Base-by-base conservation (phyloP, 2,888 invertebrate genomes). In the Platycnemis pennipes region DNA sequence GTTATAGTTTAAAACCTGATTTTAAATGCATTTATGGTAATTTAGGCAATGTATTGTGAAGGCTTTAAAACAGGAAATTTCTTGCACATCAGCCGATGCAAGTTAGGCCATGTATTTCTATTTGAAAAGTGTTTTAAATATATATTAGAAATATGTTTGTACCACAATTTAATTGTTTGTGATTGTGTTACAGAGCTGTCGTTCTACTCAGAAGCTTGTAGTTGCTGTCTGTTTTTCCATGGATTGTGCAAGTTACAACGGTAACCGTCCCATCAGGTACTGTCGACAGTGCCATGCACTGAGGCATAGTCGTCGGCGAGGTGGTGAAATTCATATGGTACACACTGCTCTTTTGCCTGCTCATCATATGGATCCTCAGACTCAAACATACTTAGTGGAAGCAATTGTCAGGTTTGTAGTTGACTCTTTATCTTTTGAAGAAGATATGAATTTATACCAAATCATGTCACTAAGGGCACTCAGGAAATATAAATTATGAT, bases 221-320 rank as follows among this genome's bases (percentile, higher is more conserved):
- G 98, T 99, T 95, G 99, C 99, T 19, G 99, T 99, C 94, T 99
- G 99, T 96, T 99, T 99, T 96, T 99, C 99, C 0, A 98, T 98
- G 89, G 99, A 99, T 96, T 99, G 99, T 96, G 99, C 99, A 85
- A 99, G 99, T 96, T 99, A 99, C 96, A 99, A 99, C 96, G 98
- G 99, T 53, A 99, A 99, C 96, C 98, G 99, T 96, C 99, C 99
- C 1, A 99, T 99, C 95, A 98, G 99, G 91, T 99, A 99, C 96
- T 99, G 99, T 96, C 97, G 98, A 95, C 98, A 99, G 96, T 99
- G 99, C 96, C 98, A 99, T 96, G 98, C 98, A 95, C 98, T 98
- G 96, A 97, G 99, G 0, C 99, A 99, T 96, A 99, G 99, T 96
- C 98, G 98, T 95, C 97, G 98, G 45, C 97, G 99, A 89, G 99